These are phyloP conservation scores for Ferdinandea cuprea DNA, from an alignment of 2,888 invertebrate genomes.

Conservation along the genomic window DNA sequence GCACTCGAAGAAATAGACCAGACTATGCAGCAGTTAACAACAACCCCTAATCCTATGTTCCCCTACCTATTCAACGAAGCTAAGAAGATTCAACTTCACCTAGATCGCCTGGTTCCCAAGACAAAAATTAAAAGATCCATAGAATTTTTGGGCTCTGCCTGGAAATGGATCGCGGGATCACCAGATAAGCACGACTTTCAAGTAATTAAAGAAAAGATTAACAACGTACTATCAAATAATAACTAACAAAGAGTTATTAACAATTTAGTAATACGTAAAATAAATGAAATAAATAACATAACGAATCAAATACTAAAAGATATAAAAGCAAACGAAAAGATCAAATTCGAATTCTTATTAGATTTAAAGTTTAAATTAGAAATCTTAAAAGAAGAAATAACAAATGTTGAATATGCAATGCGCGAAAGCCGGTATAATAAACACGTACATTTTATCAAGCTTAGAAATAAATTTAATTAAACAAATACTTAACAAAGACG, in stretches of 20 bases:
- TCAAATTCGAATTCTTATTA: too few relatives aligned
- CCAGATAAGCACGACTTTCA: neutral
- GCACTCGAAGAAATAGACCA: neutral
- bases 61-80: conserved; percentile 2
- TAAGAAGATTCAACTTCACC: neutral
- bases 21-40: neutral
- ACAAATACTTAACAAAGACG: conserved; percentile 51
- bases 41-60: neutral
- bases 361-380: conserved; percentile 46
- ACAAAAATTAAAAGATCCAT: conserved; percentile 18
- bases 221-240: neutral
- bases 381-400: conserved; percentile 64
- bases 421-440: conserved; percentile 33
- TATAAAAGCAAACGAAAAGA: conserved; percentile 23
- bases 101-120: conserved; percentile 14
- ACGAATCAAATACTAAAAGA: conserved; percentile 23
- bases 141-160: neutral
- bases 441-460: conserved; percentile 66
- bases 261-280: conserved; percentile 19
- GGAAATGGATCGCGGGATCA: conserved; percentile 3
- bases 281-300: conserved; percentile 43
- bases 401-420: conserved; percentile 31
- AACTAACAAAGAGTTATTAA: neutral
- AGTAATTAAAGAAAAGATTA: neutral
- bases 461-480: conserved; percentile 56